A percentile compares a stretch with the other conserved stretches of the same genome.
These are phyloP conservation scores for Phylloscopus trochiloides DNA, from an alignment of 2,113 vertebrate species.

Conservation along the genomic window DNA sequence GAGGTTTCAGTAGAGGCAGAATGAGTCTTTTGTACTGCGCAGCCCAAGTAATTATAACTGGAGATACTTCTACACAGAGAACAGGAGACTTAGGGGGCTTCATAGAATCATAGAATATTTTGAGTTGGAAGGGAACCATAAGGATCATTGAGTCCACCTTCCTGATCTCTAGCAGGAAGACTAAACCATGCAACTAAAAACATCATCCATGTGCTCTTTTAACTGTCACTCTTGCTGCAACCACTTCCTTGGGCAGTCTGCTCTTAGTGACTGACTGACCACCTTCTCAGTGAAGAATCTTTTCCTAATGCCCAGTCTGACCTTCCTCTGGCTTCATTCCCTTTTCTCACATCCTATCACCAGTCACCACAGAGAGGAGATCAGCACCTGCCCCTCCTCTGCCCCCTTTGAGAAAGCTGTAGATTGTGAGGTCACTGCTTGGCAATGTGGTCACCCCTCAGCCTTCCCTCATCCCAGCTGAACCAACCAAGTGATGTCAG, in stretches of 20 bases:
- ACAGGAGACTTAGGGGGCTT: neutral
- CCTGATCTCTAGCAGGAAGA: neutral
- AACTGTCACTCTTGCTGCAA: neutral
- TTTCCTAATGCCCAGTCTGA: neutral
- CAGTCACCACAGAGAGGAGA: neutral
- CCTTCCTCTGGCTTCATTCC: neutral
- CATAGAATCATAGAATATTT: neutral
- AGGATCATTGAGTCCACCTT: fast-evolving
- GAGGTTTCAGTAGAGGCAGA: neutral
- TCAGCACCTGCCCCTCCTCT: neutral
- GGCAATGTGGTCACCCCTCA: too few species aligned
- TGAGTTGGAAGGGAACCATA: neutral
- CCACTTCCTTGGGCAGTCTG: neutral
- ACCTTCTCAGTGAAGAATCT: neutral
- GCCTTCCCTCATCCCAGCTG: neutral
- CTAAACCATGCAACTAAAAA: neutral
- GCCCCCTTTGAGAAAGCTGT: neutral
- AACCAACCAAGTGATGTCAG: neutral
- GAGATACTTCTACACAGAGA: neutral
- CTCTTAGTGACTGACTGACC: neutral
- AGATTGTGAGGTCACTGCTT: neutral
- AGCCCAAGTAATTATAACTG: neutral
- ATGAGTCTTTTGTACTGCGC: neutral
- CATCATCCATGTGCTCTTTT: neutral
- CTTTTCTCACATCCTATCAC: fast-evolving